Conservation (phyloP, 2,888 invertebrate genomes). For the Clostera curtula region DNA sequence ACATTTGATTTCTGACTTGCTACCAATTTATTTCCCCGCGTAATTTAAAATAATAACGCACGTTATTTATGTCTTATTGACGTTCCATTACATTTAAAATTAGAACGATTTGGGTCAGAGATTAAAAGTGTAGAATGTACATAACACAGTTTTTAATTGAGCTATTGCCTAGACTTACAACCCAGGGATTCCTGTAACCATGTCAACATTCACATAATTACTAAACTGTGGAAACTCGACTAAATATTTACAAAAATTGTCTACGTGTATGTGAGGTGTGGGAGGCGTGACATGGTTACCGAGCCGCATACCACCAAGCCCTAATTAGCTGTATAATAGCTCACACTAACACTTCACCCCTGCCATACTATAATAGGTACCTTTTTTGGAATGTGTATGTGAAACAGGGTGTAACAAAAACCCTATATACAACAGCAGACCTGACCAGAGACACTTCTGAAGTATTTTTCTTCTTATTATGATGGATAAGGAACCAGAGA, state of each 20-base stretch:
- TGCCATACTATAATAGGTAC: conserved; percentile 27
- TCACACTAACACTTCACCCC: conserved; percentile 34
- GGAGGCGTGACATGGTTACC: conserved; percentile 60
- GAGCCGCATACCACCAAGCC: conserved; percentile 66
- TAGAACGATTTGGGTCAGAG: conserved; percentile 18
- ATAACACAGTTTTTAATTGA: no score
- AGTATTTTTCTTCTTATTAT: no score
- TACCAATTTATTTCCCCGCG: no score
- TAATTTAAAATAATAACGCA: no score
- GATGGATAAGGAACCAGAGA: no score
- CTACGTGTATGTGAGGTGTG: conserved; percentile 15
- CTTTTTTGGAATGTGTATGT: conserved; percentile 28
- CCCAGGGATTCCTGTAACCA: conserved; percentile 68
- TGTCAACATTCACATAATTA: conserved; percentile 39
- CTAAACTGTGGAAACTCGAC: conserved; percentile 31
- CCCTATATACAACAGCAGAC: no score
- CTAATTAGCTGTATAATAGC: conserved; percentile 53
- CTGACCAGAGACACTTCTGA: no score
- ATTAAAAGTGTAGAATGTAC: conserved; percentile 38
- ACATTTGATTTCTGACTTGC: no score
- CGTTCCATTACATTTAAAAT: no score
- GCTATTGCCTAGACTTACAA: conserved; percentile 70
- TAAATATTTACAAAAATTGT: conserved; percentile 51
- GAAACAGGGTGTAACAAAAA: conserved; percentile 12
- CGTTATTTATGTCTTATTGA: no score